Evolutionary conservation across 2,888 invertebrate genomes (phyloP), one percentile per base, ranked within the genome.

Genomic region (Yponomeuta evonymella): DNA sequence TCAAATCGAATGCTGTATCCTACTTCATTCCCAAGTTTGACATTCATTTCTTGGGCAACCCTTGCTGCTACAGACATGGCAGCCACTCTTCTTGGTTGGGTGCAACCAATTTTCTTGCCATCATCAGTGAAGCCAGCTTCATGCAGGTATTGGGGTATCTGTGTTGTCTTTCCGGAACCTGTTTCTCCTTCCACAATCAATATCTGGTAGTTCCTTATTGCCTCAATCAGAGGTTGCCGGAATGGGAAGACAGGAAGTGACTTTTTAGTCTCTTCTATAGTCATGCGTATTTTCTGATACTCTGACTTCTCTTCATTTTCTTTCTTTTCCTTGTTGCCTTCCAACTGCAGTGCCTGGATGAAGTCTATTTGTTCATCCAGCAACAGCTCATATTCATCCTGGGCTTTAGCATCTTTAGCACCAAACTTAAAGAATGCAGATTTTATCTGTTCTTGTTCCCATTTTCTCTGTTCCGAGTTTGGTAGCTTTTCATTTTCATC

Each of bases 11-110:
- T 99, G 75, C 96, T 96, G 77, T 96, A 96, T 5, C 96, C 96
- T 69, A 97, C 97, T 92, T 97, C 97, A 85, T 97, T 97, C 70
- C 99, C 99, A 43, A 99, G 93, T 90, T 99, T 99, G 0, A 97
- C 97, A 75, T 95, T 95, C 97, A 99, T 98, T 94, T 99, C 99
- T 84, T 99, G 97, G 2, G 99, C 97, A 1, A 99, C 99, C 84
- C 99, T 94, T 4, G 99, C 96, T 30, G 99, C 98, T 33, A 99
- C 99, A n/a, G 98, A 98, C 99, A 99, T 99, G 2, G 99, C 99
- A 33, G 99, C 99, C 2, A 99, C 99, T 85, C 99, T 93, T 75
- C 99, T 93, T 0, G 99, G 99, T 85, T 99, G 98, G 0, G 99
- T 99, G 82, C 99, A 99, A 0, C 99, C 99, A 79, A 99, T 97